Conservation (phyloP, 2,888 invertebrate species). For the Arctia plantaginis region DNA sequence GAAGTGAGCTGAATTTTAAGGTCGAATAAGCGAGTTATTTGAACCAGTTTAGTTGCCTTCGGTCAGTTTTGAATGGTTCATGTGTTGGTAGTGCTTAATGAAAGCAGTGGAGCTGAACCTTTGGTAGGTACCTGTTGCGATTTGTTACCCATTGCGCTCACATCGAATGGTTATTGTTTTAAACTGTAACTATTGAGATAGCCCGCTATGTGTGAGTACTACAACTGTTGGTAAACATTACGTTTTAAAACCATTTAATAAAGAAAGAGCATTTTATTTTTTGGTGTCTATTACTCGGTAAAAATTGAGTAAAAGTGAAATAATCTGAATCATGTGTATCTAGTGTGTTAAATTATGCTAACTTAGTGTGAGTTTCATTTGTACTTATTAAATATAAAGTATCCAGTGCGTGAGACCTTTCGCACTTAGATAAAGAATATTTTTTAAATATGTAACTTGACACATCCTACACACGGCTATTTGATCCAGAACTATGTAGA, state of each 20-base stretch:
- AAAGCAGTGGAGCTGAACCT: slow-evolving; percentile 43
- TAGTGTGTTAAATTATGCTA: too few species aligned
- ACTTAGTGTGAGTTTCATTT: too few species aligned
- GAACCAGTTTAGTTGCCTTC: slow-evolving; percentile 40
- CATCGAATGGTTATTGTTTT: slow-evolving; percentile 41
- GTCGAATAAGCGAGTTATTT: slow-evolving; percentile 39
- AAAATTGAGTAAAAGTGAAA: not conserved
- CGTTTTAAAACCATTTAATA: not conserved
- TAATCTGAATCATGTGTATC: not conserved
- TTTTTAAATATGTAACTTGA: too few species aligned
- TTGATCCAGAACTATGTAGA: too few species aligned
- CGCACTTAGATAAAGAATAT: too few species aligned
- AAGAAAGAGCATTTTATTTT: not conserved
- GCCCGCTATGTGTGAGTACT: not conserved
- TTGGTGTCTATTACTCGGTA: not conserved
- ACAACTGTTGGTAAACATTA: not conserved
- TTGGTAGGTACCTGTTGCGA: slow-evolving; percentile 47
- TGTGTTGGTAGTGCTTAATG: slow-evolving; percentile 51
- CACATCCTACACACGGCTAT: too few species aligned
- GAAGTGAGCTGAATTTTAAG: slow-evolving; percentile 27
- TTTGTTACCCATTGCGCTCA: slow-evolving; percentile 30
- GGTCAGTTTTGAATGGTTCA: slow-evolving; percentile 60
- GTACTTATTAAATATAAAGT: too few species aligned
- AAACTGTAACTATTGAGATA: slow-evolving; percentile 31
- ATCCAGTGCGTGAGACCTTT: too few species aligned